Conservation (phyloP, 1,140 invertebrate genomes). For the Brachionus koreanus region DNA sequence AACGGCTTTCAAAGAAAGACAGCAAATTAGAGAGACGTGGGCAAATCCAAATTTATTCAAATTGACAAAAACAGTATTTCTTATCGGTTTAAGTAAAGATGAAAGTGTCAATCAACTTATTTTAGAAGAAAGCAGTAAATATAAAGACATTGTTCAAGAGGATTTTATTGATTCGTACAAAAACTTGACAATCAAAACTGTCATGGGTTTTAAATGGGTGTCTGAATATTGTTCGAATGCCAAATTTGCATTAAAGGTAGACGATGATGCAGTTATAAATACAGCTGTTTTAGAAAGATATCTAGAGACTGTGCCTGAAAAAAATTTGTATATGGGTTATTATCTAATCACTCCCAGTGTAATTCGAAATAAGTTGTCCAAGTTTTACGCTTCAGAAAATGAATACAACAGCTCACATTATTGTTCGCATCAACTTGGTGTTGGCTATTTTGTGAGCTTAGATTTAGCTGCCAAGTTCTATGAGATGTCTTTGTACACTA, state of each 20-base stretch:
- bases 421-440: neutral
- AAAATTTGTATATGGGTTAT: neutral
- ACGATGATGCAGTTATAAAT: slow-evolving; percentile 47
- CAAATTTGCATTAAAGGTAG: slow-evolving; percentile 45
- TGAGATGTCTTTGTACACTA: neutral
- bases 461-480: neutral
- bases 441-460: neutral
- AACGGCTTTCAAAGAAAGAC: neutral
- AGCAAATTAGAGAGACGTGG: slow-evolving; percentile 26
- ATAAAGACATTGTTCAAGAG: slow-evolving; percentile 48
- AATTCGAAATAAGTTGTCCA: neutral
- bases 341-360: neutral
- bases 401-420: neutral
- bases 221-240: slow-evolving; percentile 45
- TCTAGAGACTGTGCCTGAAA: neutral
- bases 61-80: neutral
- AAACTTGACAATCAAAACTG: slow-evolving; percentile 48
- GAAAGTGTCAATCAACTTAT: neutral
- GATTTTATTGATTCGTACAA: slow-evolving; percentile 47
- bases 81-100: neutral
- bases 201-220: slow-evolving; percentile 48
- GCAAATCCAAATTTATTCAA: neutral
- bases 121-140: slow-evolving; percentile 45
- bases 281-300: slow-evolving; percentile 24
- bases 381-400: slow-evolving; percentile 5